Conservation (phyloP, 2,888 invertebrate genomes). For the Drosophila affinis region DNA sequence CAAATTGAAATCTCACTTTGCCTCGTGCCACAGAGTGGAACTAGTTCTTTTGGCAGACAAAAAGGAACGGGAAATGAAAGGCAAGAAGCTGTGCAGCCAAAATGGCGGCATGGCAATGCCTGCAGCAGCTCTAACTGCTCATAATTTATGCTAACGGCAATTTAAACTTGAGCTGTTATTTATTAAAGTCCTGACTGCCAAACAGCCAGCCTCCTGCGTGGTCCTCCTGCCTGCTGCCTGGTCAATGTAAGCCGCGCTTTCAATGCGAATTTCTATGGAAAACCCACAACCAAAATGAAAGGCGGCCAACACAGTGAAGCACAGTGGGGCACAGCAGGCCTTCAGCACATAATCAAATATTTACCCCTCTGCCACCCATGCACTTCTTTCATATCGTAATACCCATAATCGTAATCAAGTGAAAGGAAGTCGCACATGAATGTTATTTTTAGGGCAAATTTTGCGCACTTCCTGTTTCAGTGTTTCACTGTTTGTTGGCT, state of each 20-base stretch:
- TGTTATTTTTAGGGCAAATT: constrained; percentile 40
- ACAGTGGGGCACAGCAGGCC: constrained; percentile 11
- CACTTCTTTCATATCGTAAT: neutral
- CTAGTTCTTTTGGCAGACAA: constrained; percentile 29
- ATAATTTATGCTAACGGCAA: constrained; percentile 81
- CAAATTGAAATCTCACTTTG: constrained; percentile 72
- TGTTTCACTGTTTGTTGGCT: constrained; percentile 28
- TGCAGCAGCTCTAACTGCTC: constrained; percentile 64
- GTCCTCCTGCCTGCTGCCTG: neutral
- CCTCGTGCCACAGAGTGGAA: constrained; percentile 33
- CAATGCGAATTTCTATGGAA: constrained; percentile 36
- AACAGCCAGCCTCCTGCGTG: constrained; percentile 1
- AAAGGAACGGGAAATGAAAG: neutral
- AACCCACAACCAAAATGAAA: constrained; percentile 5
- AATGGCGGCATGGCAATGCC: constrained; percentile 41
- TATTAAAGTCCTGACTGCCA: constrained; percentile 57
- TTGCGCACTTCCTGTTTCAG: constrained; percentile 42
- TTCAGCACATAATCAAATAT: neutral
- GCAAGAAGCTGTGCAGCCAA: constrained; percentile 48
- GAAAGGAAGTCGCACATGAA: constrained; percentile 31
- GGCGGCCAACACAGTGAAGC: constrained; percentile 44
- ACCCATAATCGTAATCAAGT: constrained; percentile 38
- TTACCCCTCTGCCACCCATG: too few species aligned
- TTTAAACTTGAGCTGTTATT: constrained; percentile 78
- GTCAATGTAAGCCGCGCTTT: constrained; percentile 45